Conservation (phyloP, 2,797 vertebrate genomes). For the Falco peregrinus region DNA sequence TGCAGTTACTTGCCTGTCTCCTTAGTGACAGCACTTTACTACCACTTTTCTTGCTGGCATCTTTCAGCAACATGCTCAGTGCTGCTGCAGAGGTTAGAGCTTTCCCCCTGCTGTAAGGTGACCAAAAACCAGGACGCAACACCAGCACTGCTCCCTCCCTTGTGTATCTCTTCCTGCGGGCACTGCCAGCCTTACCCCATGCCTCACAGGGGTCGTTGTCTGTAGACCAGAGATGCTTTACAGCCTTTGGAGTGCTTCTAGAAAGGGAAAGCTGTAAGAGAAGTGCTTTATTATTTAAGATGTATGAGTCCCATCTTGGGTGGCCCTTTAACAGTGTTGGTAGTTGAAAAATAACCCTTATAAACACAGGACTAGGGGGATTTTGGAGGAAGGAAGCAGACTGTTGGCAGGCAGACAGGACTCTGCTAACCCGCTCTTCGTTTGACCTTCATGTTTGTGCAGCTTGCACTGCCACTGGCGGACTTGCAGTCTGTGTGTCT, state of each 20-base stretch:
- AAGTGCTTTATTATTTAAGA: neutral
- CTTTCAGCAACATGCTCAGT: neutral
- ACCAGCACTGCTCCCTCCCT: neutral
- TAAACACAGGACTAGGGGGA: neutral
- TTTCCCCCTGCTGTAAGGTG: neutral
- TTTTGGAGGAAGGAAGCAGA: neutral
- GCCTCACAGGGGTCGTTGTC: fast-evolving
- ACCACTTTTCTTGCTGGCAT: neutral
- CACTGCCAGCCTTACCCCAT: neutral
- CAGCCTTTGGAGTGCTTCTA: neutral
- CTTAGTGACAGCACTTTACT: neutral
- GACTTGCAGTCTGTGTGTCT: neutral
- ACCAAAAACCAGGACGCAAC: fast-evolving
- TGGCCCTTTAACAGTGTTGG: neutral
- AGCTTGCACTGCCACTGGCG: neutral
- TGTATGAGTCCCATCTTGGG: neutral
- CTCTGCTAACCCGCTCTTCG: constrained; percentile 8
- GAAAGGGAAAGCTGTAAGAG: neutral
- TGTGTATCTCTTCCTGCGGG: fast-evolving
- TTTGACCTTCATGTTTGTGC: neutral
- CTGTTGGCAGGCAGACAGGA: neutral
- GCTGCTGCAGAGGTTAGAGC: neutral
- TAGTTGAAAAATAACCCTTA: neutral
- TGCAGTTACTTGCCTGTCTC: neutral
- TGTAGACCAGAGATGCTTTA: neutral